Evolutionary conservation across 2,888 invertebrate species (phyloP).

Genomic region (Operophtera brumata): DNA sequence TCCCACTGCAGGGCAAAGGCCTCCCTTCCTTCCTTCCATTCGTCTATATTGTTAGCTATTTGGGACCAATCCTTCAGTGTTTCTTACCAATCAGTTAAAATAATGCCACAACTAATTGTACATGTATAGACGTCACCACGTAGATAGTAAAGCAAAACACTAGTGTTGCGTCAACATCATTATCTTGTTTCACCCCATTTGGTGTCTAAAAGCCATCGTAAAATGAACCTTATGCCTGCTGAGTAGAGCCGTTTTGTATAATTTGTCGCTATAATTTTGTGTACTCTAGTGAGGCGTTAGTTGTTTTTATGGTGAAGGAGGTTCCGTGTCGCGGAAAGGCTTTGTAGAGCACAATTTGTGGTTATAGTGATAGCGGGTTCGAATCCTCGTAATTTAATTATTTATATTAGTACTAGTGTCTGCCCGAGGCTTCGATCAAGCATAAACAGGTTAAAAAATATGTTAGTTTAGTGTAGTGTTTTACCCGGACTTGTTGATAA

Average conservation of each 20-base stretch:
- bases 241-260: slow-evolving; percentile 25
- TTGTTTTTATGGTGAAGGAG: slow-evolving; percentile 54
- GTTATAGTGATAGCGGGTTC: slow-evolving; percentile 10
- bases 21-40: too few species aligned
- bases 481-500: too few species aligned
- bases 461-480: too few species aligned
- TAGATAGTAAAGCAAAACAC: slow-evolving; percentile 46
- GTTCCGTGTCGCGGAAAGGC: slow-evolving; percentile 42
- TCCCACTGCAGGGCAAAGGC: too few species aligned
- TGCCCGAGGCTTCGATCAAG: too few species aligned
- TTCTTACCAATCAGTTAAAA: too few species aligned
- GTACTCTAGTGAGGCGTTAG: slow-evolving; percentile 43
- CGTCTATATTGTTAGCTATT: too few species aligned
- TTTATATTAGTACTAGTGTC: too few species aligned
- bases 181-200: slow-evolving; percentile 52
- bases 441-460: too few species aligned
- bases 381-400: too few species aligned
- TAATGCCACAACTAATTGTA: neutral
- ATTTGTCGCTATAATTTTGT: slow-evolving; percentile 38
- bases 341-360: slow-evolving; percentile 12
- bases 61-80: too few species aligned
- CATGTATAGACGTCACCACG: slow-evolving; percentile 2
- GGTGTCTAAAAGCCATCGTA: slow-evolving; percentile 9
- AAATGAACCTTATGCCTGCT: slow-evolving; percentile 16
- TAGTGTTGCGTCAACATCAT: slow-evolving; percentile 55